Conservation (phyloP, 2,113 vertebrate species). For the human (Homo sapiens) region DNA sequence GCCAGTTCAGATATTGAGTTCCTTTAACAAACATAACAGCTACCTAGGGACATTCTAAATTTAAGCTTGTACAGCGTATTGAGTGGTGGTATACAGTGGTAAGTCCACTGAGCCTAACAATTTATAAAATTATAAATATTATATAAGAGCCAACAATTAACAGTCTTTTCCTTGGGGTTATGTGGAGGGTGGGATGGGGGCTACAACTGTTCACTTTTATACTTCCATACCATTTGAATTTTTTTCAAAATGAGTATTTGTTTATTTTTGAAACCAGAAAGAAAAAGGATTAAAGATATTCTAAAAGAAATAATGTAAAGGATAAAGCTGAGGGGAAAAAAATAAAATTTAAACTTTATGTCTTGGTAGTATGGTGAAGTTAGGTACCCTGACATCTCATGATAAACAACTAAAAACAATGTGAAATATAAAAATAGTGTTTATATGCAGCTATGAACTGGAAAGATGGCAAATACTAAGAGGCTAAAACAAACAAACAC, state of each 20-base stretch:
- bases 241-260: background rate
- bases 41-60: background rate
- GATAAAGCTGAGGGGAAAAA: background rate
- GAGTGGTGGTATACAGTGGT: background rate
- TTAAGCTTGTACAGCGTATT: background rate
- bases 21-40: background rate
- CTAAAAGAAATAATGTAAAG: background rate
- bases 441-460: background rate
- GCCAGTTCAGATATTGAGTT: background rate
- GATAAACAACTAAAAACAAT: background rate
- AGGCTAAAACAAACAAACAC: slow-evolving; percentile 30
- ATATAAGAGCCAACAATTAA: background rate
- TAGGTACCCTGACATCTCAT: background rate
- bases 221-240: background rate
- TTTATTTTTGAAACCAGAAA: background rate
- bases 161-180: background rate
- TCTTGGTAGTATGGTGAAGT: background rate
- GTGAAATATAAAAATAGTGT: slow-evolving; percentile 5
- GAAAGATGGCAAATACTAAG: background rate
- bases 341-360: background rate
- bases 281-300: background rate
- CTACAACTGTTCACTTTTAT: background rate
- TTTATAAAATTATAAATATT: slow-evolving; percentile 38
- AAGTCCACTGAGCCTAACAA: background rate
- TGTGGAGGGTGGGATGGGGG: background rate